phyloP scores from a whole-genome alignment of 37 sponge, comb jelly and placozoan genomes.

The Ianthella basta region DNA sequence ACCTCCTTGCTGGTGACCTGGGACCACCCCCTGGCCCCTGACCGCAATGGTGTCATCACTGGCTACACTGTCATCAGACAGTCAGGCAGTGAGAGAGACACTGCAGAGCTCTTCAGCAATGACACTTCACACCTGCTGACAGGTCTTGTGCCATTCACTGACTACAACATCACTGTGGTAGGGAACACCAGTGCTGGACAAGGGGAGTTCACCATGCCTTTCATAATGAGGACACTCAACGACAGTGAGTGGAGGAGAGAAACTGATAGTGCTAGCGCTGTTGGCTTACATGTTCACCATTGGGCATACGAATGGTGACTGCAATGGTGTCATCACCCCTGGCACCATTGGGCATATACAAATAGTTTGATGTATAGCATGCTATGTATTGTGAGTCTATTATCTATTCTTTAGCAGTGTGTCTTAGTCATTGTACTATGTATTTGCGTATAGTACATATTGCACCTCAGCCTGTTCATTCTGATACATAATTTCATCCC shows the following conservation, averaged over 20 bases:
- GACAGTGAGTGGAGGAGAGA: slow-evolving; percentile 40
- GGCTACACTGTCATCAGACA: slow-evolving; percentile 30
- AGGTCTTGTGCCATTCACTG: neutral
- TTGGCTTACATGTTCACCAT: too few species aligned
- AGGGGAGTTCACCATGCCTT: neutral
- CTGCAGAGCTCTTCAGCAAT: neutral
- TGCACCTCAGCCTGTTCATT: too few species aligned
- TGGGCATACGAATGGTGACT: neutral
- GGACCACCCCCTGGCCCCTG: slow-evolving; percentile 23
- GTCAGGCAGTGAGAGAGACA: neutral
- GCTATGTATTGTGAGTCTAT: too few species aligned
- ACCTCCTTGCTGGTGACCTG: slow-evolving; percentile 40
- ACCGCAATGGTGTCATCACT: slow-evolving; percentile 42
- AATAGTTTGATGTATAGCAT: too few species aligned
- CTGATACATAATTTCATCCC: too few species aligned
- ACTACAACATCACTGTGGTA: slow-evolving; percentile 16
- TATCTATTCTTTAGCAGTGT: too few species aligned
- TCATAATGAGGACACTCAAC: slow-evolving; percentile 10
- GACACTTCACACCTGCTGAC: neutral
- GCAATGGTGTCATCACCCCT: neutral
- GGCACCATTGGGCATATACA: too few species aligned
- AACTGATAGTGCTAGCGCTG: neutral
- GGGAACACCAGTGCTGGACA: slow-evolving; percentile 41
- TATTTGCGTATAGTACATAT: too few species aligned
- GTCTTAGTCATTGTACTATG: too few species aligned